Base-by-base conservation (phyloP, 1,140 invertebrate species). In the Helicoverpa zea region DNA sequence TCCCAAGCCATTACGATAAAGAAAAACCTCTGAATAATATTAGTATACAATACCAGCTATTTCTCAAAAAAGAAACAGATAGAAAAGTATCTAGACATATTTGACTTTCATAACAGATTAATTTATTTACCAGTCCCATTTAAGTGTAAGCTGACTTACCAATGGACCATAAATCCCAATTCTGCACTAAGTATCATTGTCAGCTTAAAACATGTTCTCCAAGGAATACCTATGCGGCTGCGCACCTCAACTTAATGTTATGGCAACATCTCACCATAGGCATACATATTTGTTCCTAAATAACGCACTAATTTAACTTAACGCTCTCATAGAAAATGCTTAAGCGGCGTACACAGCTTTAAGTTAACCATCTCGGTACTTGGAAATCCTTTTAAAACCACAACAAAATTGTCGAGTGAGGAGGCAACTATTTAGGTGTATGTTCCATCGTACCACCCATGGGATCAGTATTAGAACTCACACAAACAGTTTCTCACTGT, bases 401-500 rank as follows among this genome's bases (percentile, higher is more conserved):
- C 29, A 63, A 14, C 43, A 18, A 68, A 23, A 68, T 52, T 52
- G 0, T 43, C 35, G 35, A 43, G 35, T 43, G 9, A 9, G 5
- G 35, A 43, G 9, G 35, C 16, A 52, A 30, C 14, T 35, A 56
- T 16, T 11, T 29, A 73, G 18, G 10, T 56, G 51, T 10, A 23
- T 43, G 14, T 51, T 72, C 30, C 29, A 56, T 54, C 56, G 14
- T 51, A 56, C 30, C 29, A 56, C 72, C 56, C 72, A 43, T 1
- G 73, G 51, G 80, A 73, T 47, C 72, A 23, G 68, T 80, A 66
- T 75, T 75, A 72, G 59, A 49, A 63, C 64, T 68, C 64, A 12
- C 30, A 73, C 58, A 80, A 80, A 74, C 79, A 75, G 29, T 66
- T 18, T 16, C 14, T 58, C 66, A 79, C 72, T 70, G 72, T 70